phyloP scores from a whole-genome alignment of 2,797 vertebrate species.

The Mastacembelus armatus region DNA sequence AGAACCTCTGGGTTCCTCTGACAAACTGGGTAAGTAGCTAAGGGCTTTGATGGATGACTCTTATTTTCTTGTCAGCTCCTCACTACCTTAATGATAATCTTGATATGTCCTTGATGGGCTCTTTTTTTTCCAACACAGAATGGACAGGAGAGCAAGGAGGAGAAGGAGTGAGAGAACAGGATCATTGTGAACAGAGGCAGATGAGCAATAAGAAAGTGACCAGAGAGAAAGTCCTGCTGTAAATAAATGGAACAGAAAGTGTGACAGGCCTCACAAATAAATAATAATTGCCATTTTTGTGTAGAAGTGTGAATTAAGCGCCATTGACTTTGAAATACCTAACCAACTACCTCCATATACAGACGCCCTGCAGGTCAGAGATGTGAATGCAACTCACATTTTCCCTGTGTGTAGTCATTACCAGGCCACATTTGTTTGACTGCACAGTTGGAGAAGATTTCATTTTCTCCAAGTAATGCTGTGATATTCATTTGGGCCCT shows the following conservation, averaged over 20 bases:
- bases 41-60: slow-evolving; percentile 81
- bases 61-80: slow-evolving; percentile 85
- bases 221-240: slow-evolving; percentile 1
- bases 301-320: not conserved
- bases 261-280: not conserved
- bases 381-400: not conserved
- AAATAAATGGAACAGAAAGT: not conserved
- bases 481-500: slow-evolving; percentile 38
- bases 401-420: slow-evolving; percentile 33
- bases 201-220: slow-evolving; percentile 9
- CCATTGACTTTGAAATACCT: not conserved
- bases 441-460: slow-evolving; percentile 24
- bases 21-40: slow-evolving; percentile 77
- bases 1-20: slow-evolving; percentile 69
- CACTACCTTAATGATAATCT: slow-evolving; percentile 83
- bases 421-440: slow-evolving; percentile 18
- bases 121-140: slow-evolving; percentile 73
- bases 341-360: slow-evolving; percentile 12
- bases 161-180: not conserved
- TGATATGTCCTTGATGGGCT: slow-evolving; percentile 80
- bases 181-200: slow-evolving; percentile 9
- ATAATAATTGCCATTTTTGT: not conserved
- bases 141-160: slow-evolving; percentile 37
- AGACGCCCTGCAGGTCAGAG: slow-evolving; percentile 11
- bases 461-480: slow-evolving; percentile 48